Evolutionary conservation across 2,113 vertebrate genomes (phyloP).

Genomic region (Bolborhynchus lineola): DNA sequence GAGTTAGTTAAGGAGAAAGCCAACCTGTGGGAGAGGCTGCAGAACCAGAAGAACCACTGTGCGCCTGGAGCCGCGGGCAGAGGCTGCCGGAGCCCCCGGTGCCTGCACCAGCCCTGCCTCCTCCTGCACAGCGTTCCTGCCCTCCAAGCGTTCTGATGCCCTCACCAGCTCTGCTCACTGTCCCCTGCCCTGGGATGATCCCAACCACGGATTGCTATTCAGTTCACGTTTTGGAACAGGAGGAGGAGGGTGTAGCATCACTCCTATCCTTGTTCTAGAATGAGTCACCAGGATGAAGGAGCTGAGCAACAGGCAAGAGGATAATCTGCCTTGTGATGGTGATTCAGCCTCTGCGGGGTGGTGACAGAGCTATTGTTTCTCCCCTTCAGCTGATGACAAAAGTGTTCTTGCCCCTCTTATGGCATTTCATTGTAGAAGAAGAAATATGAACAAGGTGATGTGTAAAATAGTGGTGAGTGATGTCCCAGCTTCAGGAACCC

Average conservation of each 20-base stretch:
- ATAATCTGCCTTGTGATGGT: not conserved
- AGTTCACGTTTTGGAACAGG: not conserved
- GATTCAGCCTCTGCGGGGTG: conserved; percentile 37
- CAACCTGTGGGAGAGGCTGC: not conserved
- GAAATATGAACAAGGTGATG: not conserved
- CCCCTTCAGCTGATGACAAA: not conserved
- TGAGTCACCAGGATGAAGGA: conserved; percentile 6
- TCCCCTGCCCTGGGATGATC: not conserved
- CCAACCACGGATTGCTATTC: not conserved
- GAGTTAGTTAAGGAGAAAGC: not conserved
- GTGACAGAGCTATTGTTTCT: conserved; percentile 28
- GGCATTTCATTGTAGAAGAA: not conserved
- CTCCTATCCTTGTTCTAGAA: not conserved
- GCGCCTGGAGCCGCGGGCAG: rapidly evolving
- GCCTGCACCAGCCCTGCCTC: not conserved
- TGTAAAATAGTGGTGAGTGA: not conserved
- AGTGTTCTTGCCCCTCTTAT: not conserved
- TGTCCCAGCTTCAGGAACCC: not conserved
- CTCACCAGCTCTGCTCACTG: not conserved
- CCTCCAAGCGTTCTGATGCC: not conserved
- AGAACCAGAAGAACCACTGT: not conserved
- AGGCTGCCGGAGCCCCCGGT: rapidly evolving
- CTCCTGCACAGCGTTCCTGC: rapidly evolving
- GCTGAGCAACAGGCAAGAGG: not conserved
- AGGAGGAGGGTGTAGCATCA: not conserved